These are phyloP conservation scores for Ateles fusciceps DNA, from an alignment of 2,797 vertebrate species.

Conservation along the genomic window DNA sequence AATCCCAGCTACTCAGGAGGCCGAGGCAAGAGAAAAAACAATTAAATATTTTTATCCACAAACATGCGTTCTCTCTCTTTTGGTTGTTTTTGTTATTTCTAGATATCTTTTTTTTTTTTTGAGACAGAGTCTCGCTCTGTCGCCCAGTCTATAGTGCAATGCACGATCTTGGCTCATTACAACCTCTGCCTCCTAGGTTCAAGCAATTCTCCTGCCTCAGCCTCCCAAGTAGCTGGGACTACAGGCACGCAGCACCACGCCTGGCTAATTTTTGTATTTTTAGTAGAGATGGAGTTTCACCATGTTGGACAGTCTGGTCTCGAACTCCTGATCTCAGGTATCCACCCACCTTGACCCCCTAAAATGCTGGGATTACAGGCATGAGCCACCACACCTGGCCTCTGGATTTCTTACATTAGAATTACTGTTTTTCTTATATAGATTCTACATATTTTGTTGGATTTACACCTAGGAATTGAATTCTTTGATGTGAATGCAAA, in stretches of 20 bases:
- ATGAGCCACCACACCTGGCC: neutral
- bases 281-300: neutral
- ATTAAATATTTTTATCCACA: too few relatives aligned
- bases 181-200: neutral
- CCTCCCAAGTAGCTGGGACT: neutral
- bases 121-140: neutral
- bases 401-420: neutral
- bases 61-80: too few relatives aligned
- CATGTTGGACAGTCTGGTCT: neutral
- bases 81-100: too few relatives aligned
- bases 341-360: neutral
- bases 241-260: neutral
- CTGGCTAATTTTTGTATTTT: neutral
- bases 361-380: neutral
- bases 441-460: neutral
- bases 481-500: neutral
- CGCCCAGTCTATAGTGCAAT: neutral
- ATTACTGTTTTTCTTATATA: neutral
- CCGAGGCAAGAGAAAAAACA: too few relatives aligned
- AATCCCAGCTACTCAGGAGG: too few relatives aligned
- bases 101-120: neutral
- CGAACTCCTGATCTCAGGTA: neutral
- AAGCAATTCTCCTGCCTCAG: neutral
- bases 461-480: neutral
- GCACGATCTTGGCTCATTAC: neutral